Evolutionary conservation across 2,113 vertebrate species (phyloP).

Genomic region (Ochotona princeps): DNA sequence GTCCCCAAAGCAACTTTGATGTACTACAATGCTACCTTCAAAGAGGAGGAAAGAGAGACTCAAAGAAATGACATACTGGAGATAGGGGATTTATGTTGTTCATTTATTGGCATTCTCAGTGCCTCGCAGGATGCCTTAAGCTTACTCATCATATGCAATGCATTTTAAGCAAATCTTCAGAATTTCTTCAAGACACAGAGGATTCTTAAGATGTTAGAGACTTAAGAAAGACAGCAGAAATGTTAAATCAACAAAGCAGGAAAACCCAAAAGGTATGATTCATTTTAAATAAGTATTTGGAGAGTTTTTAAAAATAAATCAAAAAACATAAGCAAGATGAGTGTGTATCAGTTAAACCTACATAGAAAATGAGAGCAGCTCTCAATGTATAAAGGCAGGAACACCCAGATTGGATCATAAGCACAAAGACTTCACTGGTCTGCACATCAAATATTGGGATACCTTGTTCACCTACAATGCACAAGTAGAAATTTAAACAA

Average conservation of each 20-base stretch:
- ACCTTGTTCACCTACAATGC: background rate
- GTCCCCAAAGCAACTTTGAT: background rate
- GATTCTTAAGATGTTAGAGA: background rate
- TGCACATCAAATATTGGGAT: background rate
- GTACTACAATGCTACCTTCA: background rate
- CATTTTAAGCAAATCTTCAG: background rate
- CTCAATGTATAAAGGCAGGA: background rate
- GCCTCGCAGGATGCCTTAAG: background rate
- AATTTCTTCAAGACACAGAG: background rate
- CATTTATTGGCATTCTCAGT: background rate
- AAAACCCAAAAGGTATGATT: conserved; percentile 13
- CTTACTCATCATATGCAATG: background rate
- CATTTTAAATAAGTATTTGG: conserved; percentile 34
- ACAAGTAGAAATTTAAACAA: background rate
- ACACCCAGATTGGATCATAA: background rate
- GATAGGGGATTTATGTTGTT: background rate
- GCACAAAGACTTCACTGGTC: background rate
- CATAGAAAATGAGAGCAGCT: conserved; percentile 17
- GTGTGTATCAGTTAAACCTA: conserved; percentile 3
- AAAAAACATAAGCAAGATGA: conserved; percentile 36
- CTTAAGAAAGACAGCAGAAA: background rate
- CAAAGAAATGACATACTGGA: background rate
- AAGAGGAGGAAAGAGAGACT: background rate
- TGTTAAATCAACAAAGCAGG: background rate
- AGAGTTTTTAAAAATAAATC: conserved; percentile 19